Evolutionary conservation across 2,888 invertebrate species (phyloP).

Genomic region (Watsonalla cultraria): DNA sequence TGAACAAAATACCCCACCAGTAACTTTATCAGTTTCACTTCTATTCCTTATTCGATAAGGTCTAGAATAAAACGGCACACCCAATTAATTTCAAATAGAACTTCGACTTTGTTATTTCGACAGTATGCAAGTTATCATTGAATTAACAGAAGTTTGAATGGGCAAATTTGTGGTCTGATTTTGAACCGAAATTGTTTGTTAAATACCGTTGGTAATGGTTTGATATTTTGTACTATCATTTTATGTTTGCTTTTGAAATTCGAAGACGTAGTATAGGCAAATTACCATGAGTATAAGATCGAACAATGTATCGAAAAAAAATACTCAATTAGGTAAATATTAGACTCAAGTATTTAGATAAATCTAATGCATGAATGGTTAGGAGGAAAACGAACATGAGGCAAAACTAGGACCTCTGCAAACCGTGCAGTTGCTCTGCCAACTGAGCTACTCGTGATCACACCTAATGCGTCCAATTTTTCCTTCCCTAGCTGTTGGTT

Average conservation of each 20-base stretch:
- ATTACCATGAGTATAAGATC: too few relatives aligned
- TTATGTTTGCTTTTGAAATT: background rate
- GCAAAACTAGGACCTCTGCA: too few relatives aligned
- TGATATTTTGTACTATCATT: background rate
- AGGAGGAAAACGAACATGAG: too few relatives aligned
- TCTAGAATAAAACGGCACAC: background rate
- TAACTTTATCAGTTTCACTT: background rate
- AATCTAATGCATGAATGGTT: too few relatives aligned
- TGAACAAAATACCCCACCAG: background rate
- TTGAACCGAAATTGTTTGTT: background rate
- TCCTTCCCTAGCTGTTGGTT: too few relatives aligned
- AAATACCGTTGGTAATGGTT: background rate
- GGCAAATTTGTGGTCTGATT: background rate
- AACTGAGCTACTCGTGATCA: too few relatives aligned
- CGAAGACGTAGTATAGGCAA: too few relatives aligned
- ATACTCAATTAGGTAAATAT: too few relatives aligned
- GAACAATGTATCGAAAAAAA: too few relatives aligned
- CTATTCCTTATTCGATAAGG: background rate
- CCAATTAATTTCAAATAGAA: constrained; percentile 1
- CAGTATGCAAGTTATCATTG: constrained; percentile 14
- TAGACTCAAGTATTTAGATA: too few relatives aligned
- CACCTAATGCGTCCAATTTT: too few relatives aligned
- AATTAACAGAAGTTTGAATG: constrained; percentile 15
- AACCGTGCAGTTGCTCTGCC: too few relatives aligned
- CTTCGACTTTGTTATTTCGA: constrained; percentile 1